Conservation (phyloP, 2,888 invertebrate genomes). For the Lasioglossum villosulum region DNA sequence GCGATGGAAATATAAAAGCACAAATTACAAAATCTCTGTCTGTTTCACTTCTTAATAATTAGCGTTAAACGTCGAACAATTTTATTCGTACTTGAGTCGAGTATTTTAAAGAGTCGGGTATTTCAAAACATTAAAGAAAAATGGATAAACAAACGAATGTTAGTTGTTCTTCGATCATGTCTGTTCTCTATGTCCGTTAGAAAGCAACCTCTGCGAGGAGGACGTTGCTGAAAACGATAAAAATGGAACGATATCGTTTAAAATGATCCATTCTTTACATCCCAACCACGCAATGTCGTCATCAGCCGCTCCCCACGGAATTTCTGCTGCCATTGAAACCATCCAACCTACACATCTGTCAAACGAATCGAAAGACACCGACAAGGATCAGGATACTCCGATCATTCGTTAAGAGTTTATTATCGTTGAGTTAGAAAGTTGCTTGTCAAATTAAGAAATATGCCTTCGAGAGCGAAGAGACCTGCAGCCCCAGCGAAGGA, state of each 20-base stretch:
- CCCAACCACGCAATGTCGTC: background rate
- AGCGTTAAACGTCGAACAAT: background rate
- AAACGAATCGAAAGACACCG: background rate
- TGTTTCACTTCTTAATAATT: background rate
- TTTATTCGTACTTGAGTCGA: background rate
- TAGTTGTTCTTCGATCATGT: background rate
- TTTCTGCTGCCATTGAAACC: background rate
- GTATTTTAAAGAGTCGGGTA: background rate
- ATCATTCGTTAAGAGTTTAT: no score
- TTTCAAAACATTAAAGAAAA: no score
- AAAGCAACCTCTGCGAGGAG: background rate
- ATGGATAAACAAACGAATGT: conserved; percentile 29
- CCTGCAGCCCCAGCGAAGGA: background rate
- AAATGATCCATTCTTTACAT: background rate
- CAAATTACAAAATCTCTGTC: background rate
- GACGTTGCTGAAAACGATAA: background rate
- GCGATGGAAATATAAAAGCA: conserved; percentile 20
- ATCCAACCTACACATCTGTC: conserved; percentile 5
- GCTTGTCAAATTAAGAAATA: background rate
- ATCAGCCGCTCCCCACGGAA: background rate
- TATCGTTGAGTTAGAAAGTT: fast-evolving
- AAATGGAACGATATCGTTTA: background rate
- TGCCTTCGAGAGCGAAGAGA: background rate
- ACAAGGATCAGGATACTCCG: background rate
- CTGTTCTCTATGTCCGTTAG: background rate